phyloP scores from a whole-genome alignment of 2,888 invertebrate species.

The Quadroppia sp. region DNA sequence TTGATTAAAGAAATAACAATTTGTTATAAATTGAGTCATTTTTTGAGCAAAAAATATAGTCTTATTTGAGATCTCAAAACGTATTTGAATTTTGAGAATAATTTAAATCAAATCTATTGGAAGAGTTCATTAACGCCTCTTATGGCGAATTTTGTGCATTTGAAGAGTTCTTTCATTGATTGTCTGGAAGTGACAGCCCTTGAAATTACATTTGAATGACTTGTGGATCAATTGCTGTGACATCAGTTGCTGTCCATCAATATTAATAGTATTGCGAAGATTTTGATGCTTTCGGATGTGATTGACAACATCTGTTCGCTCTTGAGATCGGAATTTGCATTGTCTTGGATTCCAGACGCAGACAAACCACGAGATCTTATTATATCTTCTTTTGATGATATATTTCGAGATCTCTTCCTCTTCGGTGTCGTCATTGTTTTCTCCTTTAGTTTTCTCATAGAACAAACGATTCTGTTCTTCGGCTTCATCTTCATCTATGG shows the following conservation, averaged over 20 bases:
- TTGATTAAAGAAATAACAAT: too few species aligned
- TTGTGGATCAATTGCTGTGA: neutral
- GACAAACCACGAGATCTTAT: slow-evolving; percentile 9
- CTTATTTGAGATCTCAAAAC: too few species aligned
- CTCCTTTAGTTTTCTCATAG: neutral
- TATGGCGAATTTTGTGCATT: slow-evolving; percentile 20
- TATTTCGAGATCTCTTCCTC: neutral
- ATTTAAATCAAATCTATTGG: neutral
- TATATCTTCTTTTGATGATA: slow-evolving; percentile 1
- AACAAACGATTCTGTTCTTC: neutral
- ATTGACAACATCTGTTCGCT: neutral
- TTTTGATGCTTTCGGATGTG: slow-evolving; percentile 23
- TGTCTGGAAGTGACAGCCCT: neutral
- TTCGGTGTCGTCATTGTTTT: neutral
- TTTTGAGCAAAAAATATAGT: too few species aligned
- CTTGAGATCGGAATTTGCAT: neutral
- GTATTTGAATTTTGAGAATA: too few species aligned
- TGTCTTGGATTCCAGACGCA: slow-evolving; percentile 19
- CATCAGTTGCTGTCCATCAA: neutral
- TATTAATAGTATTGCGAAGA: too few species aligned
- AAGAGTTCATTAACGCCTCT: neutral
- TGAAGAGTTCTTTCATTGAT: neutral
- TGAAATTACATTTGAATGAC: slow-evolving; percentile 9
- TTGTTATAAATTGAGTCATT: too few species aligned
- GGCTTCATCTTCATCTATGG: neutral